Evolutionary conservation across 92 coral and sea anemone species (phyloP).

Genomic region (Siderastrea radians): DNA sequence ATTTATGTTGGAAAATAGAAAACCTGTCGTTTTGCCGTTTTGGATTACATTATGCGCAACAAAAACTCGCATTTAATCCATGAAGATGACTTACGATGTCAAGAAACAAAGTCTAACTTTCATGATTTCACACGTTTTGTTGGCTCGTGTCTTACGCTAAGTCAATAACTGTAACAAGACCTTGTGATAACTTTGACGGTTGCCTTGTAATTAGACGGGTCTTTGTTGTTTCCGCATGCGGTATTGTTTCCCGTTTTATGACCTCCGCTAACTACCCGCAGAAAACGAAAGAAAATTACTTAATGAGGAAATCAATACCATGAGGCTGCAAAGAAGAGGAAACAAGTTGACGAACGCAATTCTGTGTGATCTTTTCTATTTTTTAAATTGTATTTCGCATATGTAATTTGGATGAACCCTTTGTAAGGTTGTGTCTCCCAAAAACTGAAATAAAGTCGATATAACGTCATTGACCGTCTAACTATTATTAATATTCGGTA

Average conservation of each 20-base stretch:
- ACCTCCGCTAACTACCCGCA: conserved; percentile 18
- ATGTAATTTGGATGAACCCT: too few relatives aligned
- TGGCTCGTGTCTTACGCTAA: conserved; percentile 43
- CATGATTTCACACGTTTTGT: conserved; percentile 49
- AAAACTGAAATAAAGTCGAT: background rate
- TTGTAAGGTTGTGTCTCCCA: too few relatives aligned
- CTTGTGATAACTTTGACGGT: conserved; percentile 33
- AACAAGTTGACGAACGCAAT: background rate
- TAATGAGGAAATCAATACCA: background rate
- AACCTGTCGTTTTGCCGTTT: conserved; percentile 4
- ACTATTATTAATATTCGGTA: background rate
- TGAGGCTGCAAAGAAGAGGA: background rate
- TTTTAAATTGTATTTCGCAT: too few relatives aligned
- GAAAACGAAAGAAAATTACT: conserved; percentile 15
- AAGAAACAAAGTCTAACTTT: conserved; percentile 29
- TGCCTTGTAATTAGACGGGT: conserved; percentile 17
- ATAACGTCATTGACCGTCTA: background rate
- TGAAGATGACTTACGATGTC: conserved; percentile 26
- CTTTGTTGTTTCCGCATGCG: conserved; percentile 20
- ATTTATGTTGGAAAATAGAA: background rate
- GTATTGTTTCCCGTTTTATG: conserved; percentile 19
- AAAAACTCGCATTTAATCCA: background rate
- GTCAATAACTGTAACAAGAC: conserved; percentile 49
- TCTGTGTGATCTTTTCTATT: too few relatives aligned
- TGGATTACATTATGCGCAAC: background rate